Evolutionary conservation across 2,888 invertebrate genomes (phyloP), one percentile per base, ranked within the genome.

Genomic region (Ceriagrion tenellum): DNA sequence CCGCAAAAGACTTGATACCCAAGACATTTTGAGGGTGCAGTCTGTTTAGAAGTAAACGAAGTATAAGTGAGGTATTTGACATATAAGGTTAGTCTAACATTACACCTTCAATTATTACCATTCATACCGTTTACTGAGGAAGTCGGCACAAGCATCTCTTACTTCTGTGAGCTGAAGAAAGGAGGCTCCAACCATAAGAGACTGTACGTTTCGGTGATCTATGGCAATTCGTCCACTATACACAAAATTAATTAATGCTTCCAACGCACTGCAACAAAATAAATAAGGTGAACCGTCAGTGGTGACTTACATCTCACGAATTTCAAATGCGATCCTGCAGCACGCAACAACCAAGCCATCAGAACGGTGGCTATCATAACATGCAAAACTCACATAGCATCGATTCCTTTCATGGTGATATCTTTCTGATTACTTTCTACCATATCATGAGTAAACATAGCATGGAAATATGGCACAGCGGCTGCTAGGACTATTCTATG

Each of bases 381-480:
- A 16, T 16, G n/a, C 81, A 55, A 74, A 35, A 90, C 97, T 97
- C 97, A 98, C 98, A 97, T 97, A 63, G 98, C 98, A 96, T 99
- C 98, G 96, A 99, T 98, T 96, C 98, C 98, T 96, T 98, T 98
- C 97, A 99, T 98, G 89, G 98, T 98, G 95, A 99, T 98, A 96
- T 98, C 98, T 96, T 98, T 98, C 96, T 98, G 98, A 96, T 98
- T 98, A 96, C 98, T 98, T 97, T 99, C 99, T 13, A 98, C 98
- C 98, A 99, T 98, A 96, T 99, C 98, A 96, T 98, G 98, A 55
- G 98, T 98, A 96, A 99, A 99, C 99, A 99, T 99, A 23, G 98
- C 98, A 97, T 98, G 98, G 96, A 99, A 99, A 97, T 99, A 99
- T 20, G 99, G 99, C 96, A 99, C 98, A 30, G 98, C 98, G 4